These are phyloP conservation scores for Linurgus olivaceus DNA, from an alignment of 2,797 vertebrate species.

Conservation along the genomic window DNA sequence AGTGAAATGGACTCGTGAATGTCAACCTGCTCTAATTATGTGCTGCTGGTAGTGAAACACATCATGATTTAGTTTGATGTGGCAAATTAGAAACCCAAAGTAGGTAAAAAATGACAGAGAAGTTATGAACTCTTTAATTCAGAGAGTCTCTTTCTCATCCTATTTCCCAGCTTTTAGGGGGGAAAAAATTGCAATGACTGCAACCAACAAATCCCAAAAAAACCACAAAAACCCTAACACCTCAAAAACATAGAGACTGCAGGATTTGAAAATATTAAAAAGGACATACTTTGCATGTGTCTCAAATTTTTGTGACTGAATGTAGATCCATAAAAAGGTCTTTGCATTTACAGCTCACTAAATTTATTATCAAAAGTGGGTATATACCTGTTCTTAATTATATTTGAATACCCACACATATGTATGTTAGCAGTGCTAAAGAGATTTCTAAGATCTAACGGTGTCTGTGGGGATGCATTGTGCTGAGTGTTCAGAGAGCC, in stretches of 20 bases:
- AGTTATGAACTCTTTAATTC: not conserved
- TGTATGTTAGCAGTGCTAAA: not conserved
- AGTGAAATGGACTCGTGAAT: not conserved
- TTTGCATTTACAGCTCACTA: not conserved
- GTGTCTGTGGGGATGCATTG: not conserved
- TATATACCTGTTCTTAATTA: not conserved
- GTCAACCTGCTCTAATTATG: not conserved
- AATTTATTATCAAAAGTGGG: not conserved
- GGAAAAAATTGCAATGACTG: not conserved
- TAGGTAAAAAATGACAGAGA: not conserved
- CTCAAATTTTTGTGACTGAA: not conserved
- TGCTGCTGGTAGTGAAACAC: not conserved
- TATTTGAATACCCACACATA: not conserved
- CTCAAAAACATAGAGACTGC: not conserved
- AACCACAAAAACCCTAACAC: rapidly evolving
- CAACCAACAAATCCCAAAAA: not conserved
- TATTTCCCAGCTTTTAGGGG: not conserved
- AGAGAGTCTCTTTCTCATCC: not conserved
- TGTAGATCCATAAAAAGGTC: not conserved
- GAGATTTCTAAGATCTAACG: not conserved
- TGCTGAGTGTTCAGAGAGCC: not conserved
- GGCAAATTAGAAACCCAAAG: not conserved
- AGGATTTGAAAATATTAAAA: not conserved
- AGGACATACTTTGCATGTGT: not conserved
- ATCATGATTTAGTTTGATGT: not conserved